Conservation (phyloP, 2,888 invertebrate genomes). For the Orgyia antiqua region DNA sequence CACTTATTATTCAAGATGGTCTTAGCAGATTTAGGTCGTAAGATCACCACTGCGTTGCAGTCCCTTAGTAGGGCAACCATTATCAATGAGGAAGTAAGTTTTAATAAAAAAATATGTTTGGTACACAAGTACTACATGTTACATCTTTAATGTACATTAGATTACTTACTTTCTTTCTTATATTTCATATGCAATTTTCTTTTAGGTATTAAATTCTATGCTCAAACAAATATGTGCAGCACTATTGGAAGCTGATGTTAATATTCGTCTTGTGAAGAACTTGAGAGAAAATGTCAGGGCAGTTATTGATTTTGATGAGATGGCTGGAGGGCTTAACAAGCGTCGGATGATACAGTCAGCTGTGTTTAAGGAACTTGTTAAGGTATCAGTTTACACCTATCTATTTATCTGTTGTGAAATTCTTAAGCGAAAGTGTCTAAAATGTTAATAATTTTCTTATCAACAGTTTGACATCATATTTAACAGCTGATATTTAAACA, state of each 20-base stretch:
- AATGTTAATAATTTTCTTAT: too few relatives aligned
- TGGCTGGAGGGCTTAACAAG: constrained; percentile 99
- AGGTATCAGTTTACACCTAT: too few relatives aligned
- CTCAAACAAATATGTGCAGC: constrained; percentile 99
- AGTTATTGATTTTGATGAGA: constrained; percentile 99
- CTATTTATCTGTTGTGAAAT: too few relatives aligned
- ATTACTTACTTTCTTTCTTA: too few relatives aligned
- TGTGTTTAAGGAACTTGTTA: constrained; percentile 98
- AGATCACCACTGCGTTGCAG: constrained; percentile 98
- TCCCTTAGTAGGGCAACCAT: constrained; percentile 98
- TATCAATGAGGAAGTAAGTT: constrained; percentile 95
- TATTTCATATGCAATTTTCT: constrained; percentile 17
- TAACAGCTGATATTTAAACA: too few relatives aligned
- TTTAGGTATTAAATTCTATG: constrained; percentile 97
- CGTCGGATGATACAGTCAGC: constrained; percentile 99
- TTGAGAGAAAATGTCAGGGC: constrained; percentile 97
- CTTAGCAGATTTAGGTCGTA: constrained; percentile 99
- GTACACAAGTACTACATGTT: too few relatives aligned
- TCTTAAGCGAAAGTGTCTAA: too few relatives aligned
- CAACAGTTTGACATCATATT: too few relatives aligned
- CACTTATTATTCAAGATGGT: constrained; percentile 86
- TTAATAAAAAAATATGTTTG: background rate
- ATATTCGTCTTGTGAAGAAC: constrained; percentile 96
- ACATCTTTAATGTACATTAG: too few relatives aligned
- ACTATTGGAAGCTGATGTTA: constrained; percentile 97